phyloP scores from a whole-genome alignment of 92 coral and sea anemone species.

The Phenganax subtilis region DNA sequence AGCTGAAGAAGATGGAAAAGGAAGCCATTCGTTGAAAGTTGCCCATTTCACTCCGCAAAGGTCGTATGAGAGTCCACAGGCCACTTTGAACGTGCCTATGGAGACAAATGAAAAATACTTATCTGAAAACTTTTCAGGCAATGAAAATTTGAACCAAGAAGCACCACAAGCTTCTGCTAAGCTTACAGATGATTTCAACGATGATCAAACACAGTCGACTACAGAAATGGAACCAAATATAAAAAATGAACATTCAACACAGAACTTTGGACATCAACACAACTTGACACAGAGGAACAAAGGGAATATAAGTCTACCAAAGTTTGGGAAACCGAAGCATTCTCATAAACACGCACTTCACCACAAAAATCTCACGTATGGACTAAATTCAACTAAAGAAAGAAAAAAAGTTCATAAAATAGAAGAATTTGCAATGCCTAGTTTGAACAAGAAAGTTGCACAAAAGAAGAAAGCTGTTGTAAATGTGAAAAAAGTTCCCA shows the following conservation, averaged over 20 bases:
- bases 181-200: not conserved
- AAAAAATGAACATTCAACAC: not conserved
- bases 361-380: not conserved
- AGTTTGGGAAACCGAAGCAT: not conserved
- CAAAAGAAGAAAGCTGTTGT: not conserved
- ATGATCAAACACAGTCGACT: not conserved
- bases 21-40: not conserved
- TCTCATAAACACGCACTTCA: not conserved
- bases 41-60: not conserved
- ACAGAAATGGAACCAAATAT: not conserved
- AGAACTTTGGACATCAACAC: not conserved
- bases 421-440: not conserved
- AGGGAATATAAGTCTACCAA: not conserved
- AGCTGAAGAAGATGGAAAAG: conserved; percentile 8
- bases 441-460: not conserved
- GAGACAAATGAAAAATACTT: not conserved
- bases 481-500: not conserved
- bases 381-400: too few relatives aligned
- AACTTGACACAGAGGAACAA: not conserved
- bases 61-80: not conserved
- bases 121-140: not conserved
- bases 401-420: not conserved
- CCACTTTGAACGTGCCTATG: not conserved
- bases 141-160: not conserved
- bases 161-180: not conserved